phyloP scores from a whole-genome alignment of 2,888 invertebrate species.

The Sinotaia quadrata region DNA sequence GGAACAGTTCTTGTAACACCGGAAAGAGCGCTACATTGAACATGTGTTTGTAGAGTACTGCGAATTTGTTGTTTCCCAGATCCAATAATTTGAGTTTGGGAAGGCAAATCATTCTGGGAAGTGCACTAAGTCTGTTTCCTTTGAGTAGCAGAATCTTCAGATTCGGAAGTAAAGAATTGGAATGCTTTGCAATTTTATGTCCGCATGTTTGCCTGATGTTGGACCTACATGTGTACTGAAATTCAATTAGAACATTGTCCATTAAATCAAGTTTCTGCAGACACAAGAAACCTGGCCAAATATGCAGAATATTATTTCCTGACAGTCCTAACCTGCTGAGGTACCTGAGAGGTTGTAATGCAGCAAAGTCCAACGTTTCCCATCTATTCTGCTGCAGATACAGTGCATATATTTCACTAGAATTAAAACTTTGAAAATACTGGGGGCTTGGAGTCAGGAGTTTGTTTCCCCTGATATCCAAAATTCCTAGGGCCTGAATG shows the following conservation, averaged over 20 bases:
- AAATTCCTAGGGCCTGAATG: neutral
- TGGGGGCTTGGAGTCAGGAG: neutral
- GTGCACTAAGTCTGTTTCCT: too few relatives aligned
- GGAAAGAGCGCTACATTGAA: too few relatives aligned
- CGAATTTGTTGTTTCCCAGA: too few relatives aligned
- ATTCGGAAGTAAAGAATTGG: too few relatives aligned
- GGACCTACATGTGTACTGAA: conserved; percentile 27
- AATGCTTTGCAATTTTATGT: too few relatives aligned
- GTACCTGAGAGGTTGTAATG: conserved; percentile 5
- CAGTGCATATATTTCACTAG: neutral
- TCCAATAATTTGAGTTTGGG: too few relatives aligned
- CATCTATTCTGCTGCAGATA: conserved; percentile 24
- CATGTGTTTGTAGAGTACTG: too few relatives aligned
- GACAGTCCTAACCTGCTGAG: conserved; percentile 15
- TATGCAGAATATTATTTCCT: neutral
- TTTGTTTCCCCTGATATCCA: conserved; percentile 17
- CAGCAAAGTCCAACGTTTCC: neutral
- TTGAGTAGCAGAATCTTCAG: too few relatives aligned
- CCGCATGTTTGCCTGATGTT: too few relatives aligned
- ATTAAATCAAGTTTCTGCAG: conserved; percentile 13
- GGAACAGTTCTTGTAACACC: too few relatives aligned
- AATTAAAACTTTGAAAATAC: conserved; percentile 5
- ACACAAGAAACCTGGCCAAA: neutral
- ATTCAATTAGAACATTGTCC: conserved; percentile 14
- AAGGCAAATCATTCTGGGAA: too few relatives aligned